Evolutionary conservation across 2,888 invertebrate genomes (phyloP).

Genomic region (Mythimna ferrago): DNA sequence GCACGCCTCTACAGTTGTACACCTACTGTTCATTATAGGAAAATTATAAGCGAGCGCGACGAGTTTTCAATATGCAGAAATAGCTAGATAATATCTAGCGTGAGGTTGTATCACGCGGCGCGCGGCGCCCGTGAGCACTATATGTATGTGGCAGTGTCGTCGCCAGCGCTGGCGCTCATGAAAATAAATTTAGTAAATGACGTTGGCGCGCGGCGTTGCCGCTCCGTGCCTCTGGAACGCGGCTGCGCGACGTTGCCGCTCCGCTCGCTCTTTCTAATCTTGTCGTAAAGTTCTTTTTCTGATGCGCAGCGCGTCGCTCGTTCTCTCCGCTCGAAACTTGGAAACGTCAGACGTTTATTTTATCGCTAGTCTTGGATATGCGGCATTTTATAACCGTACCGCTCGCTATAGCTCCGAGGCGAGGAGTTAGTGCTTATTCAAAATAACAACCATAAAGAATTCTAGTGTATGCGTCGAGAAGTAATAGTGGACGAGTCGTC

Average conservation of each 20-base stretch:
- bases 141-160: slow-evolving; percentile 83
- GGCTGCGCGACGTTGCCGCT: slow-evolving; percentile 88
- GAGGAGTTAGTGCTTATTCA: slow-evolving; percentile 83
- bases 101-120: slow-evolving; percentile 81
- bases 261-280: slow-evolving; percentile 90
- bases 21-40: slow-evolving; percentile 68
- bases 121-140: slow-evolving; percentile 76
- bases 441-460: slow-evolving; percentile 84
- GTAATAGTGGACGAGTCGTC: slow-evolving; percentile 70
- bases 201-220: slow-evolving; percentile 88
- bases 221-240: slow-evolving; percentile 87
- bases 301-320: slow-evolving; percentile 89
- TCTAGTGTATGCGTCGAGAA: slow-evolving; percentile 72
- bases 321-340: slow-evolving; percentile 89
- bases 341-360: slow-evolving; percentile 89
- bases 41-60: slow-evolving; percentile 76
- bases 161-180: slow-evolving; percentile 90
- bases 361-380: slow-evolving; percentile 87
- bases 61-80: slow-evolving; percentile 81
- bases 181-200: slow-evolving; percentile 91
- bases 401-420: slow-evolving; percentile 75
- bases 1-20: slow-evolving; percentile 67
- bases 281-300: slow-evolving; percentile 91
- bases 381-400: slow-evolving; percentile 86
- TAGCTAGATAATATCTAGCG: slow-evolving; percentile 79